These are phyloP conservation scores for Drosophila grimshawi DNA, from an alignment of 1,140 invertebrate species.

Conservation along the genomic window DNA sequence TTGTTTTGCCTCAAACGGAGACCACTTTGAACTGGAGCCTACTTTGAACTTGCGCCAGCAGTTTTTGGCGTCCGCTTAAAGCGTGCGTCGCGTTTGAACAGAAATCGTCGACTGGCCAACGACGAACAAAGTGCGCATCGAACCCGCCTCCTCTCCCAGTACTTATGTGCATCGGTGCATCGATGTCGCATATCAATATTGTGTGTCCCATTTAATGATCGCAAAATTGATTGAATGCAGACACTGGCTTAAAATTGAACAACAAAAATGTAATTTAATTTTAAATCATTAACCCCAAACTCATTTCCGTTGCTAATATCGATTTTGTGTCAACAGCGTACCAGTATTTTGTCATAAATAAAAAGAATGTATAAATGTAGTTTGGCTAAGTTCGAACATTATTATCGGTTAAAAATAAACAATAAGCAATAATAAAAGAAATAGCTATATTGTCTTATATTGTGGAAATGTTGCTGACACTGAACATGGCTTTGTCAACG, in stretches of 20 bases:
- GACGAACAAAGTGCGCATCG: constrained; percentile 7
- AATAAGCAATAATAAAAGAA: background rate
- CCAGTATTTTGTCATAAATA: too few relatives aligned
- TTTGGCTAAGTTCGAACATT: too few relatives aligned
- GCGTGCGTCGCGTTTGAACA: constrained; percentile 66
- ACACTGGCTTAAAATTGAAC: too few relatives aligned
- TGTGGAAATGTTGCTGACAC: background rate
- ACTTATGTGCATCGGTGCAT: background rate
- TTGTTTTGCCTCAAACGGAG: background rate
- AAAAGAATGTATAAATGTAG: too few relatives aligned
- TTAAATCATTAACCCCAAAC: too few relatives aligned
- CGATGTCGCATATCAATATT: background rate
- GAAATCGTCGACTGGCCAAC: constrained; percentile 66
- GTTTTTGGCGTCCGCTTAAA: constrained; percentile 42
- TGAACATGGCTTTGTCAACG: background rate
- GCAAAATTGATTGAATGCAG: too few relatives aligned
- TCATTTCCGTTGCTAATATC: too few relatives aligned
- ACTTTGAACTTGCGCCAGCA: constrained; percentile 22
- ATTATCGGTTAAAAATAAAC: background rate
- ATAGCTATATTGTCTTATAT: background rate
- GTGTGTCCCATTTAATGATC: background rate
- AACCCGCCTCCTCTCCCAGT: background rate
- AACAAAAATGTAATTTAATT: too few relatives aligned
- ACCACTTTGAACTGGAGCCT: constrained; percentile 3
- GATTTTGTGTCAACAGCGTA: too few relatives aligned